phyloP scores from a whole-genome alignment of 2,113 vertebrate species.

The Phyllostomus discolor region DNA sequence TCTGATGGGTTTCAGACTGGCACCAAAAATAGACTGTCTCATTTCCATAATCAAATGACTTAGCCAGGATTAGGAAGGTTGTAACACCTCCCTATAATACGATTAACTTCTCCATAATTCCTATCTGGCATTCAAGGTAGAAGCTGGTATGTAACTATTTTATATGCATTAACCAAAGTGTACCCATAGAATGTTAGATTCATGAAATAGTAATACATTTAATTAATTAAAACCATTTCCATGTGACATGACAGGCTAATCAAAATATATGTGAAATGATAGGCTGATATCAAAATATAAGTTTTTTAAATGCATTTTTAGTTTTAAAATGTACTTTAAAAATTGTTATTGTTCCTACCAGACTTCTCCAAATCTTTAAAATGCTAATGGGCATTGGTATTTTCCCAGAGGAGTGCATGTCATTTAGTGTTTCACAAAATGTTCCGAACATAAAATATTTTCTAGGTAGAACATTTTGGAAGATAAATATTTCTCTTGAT shows the following conservation, averaged over 20 bases:
- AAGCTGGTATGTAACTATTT: background rate
- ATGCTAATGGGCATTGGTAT: background rate
- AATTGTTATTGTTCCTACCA: background rate
- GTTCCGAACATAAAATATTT: background rate
- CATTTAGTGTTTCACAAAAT: background rate
- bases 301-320: background rate
- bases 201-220: background rate
- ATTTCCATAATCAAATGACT: background rate
- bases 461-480: background rate
- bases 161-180: background rate
- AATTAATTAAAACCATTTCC: background rate
- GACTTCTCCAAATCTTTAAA: background rate
- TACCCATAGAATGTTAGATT: background rate
- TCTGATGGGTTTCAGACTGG: background rate
- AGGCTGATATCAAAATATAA: background rate
- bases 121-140: background rate
- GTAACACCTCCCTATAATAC: background rate
- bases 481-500: background rate
- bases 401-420: background rate
- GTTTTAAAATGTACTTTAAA: background rate
- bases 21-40: background rate
- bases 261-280: background rate
- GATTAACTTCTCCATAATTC: background rate
- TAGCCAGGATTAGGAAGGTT: background rate
- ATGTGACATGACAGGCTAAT: background rate